Conservation (phyloP, 2,113 vertebrate genomes). For the Oophaga pumilio region DNA sequence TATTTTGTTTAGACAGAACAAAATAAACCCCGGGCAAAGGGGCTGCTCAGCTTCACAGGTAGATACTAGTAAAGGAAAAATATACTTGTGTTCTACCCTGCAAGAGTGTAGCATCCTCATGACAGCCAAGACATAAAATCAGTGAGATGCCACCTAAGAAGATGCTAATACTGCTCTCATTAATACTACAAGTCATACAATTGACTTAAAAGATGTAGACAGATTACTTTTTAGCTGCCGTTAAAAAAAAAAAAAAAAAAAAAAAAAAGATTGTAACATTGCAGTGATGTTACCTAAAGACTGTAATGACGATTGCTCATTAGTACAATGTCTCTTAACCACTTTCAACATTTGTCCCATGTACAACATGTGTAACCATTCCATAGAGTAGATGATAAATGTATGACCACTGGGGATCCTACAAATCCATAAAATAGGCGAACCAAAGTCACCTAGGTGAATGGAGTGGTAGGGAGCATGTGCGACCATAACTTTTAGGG, state of each 20-base stretch:
- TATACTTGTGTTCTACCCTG: slow-evolving; percentile 14
- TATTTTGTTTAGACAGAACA: slow-evolving; percentile 42
- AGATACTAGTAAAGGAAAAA: slow-evolving; percentile 20
- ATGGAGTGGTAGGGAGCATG: too few species aligned
- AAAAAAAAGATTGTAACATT: not conserved
- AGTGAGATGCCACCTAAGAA: not conserved
- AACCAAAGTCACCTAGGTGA: too few species aligned
- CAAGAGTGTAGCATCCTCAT: not conserved
- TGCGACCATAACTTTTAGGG: too few species aligned
- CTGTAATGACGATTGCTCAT: not conserved
- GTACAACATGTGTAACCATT: too few species aligned
- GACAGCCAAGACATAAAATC: slow-evolving; percentile 24
- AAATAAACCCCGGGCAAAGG: slow-evolving; percentile 43
- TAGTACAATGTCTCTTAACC: not conserved
- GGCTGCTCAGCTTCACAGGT: slow-evolving; percentile 36
- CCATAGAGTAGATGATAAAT: too few species aligned
- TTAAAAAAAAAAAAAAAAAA: not conserved
- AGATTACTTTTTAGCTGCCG: not conserved
- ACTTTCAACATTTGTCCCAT: not conserved
- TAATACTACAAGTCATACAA: not conserved
- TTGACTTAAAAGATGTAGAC: not conserved
- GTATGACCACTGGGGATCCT: too few species aligned
- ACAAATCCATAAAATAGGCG: too few species aligned
- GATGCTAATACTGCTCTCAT: slow-evolving; percentile 18
- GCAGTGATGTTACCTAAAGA: not conserved